A percentile compares a stretch with the other conserved stretches of the same genome.
Conservation (phyloP, 2,113 vertebrate species). For the Mixornis gularis region DNA sequence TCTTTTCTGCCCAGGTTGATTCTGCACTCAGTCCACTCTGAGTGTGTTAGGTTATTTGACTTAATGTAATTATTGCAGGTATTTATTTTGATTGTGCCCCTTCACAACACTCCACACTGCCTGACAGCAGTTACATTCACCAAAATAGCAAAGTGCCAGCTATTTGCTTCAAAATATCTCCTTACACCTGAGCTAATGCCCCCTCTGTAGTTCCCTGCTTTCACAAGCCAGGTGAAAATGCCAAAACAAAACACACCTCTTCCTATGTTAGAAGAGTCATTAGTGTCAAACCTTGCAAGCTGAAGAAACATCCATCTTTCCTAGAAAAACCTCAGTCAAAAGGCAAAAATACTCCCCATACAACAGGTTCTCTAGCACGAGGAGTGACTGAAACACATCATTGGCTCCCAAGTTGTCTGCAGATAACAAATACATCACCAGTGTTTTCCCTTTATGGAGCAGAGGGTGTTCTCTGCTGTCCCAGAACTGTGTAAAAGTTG, state of each 20-base stretch:
- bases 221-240: not conserved
- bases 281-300: not conserved
- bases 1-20: not conserved
- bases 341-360: not conserved
- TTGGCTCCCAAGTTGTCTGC: not conserved
- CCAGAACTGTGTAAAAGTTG: not conserved
- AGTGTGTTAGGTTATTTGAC: not conserved
- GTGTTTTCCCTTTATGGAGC: not conserved
- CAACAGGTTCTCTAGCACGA: not conserved
- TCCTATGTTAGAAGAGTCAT: not conserved
- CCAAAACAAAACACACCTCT: not conserved
- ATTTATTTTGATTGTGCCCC: slow-evolving; percentile 25
- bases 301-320: not conserved
- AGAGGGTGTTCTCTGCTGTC: not conserved
- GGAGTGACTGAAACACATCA: not conserved
- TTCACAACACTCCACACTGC: not conserved
- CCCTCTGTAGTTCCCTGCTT: not conserved
- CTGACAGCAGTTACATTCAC: not conserved
- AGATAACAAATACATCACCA: not conserved
- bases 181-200: not conserved
- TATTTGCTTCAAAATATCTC: not conserved
- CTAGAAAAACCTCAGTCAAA: not conserved
- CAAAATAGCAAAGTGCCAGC: not conserved
- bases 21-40: not conserved
- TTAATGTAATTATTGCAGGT: not conserved